Percentiles rank a stretch among this genome's conserved stretches.
Conservation (phyloP, 2,797 vertebrate genomes). For the Arremon brunneinucha region DNA sequence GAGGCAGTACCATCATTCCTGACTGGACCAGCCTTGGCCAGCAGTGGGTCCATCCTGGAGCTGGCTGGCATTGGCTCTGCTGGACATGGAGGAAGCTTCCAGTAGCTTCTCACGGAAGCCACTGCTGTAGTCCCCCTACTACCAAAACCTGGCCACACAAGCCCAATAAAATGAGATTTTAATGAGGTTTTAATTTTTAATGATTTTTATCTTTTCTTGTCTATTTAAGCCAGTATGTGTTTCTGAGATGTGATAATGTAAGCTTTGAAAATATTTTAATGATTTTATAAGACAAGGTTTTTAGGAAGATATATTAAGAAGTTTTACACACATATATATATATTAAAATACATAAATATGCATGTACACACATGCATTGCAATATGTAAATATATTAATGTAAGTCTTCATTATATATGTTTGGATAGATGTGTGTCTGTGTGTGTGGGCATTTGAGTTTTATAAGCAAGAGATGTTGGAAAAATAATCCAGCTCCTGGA, state of each 20-base stretch:
- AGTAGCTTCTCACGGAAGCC: neutral
- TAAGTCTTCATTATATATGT: neutral
- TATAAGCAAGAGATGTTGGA: neutral
- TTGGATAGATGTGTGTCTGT: neutral
- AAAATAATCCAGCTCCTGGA: neutral
- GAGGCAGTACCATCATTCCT: accelerated
- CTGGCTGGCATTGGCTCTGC: neutral
- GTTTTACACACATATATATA: neutral
- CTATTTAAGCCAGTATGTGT: neutral
- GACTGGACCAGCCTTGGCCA: neutral
- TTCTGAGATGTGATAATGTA: neutral
- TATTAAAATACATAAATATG: neutral
- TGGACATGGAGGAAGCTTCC: neutral
- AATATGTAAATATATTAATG: neutral
- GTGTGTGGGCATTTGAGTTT: neutral
- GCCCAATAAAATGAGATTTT: neutral
- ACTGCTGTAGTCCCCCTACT: neutral
- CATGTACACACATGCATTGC: neutral
- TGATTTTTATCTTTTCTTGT: neutral
- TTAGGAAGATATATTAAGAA: neutral
- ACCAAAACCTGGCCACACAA: neutral
- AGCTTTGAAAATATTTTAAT: neutral
- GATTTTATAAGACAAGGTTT: neutral
- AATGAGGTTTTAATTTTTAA: neutral
- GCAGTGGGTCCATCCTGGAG: neutral